phyloP scores from a whole-genome alignment of 2,888 invertebrate genomes.

The Pteria penguin region DNA sequence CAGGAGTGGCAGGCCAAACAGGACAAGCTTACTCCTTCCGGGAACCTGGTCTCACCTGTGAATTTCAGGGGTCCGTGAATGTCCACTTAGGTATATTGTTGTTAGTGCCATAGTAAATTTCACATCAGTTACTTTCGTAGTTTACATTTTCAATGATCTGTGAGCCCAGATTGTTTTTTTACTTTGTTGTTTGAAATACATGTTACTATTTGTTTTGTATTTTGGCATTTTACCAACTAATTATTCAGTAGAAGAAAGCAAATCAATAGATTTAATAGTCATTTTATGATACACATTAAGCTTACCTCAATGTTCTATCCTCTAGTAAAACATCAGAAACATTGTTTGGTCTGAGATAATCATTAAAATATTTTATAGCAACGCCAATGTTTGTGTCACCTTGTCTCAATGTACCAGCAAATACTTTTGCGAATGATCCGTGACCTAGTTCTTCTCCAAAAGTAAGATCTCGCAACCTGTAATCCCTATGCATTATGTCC shows the following conservation, averaged over 20 bases:
- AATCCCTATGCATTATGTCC: constrained; percentile 66
- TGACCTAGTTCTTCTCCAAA: constrained; percentile 56
- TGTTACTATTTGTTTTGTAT: too few relatives aligned
- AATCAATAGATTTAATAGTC: too few relatives aligned
- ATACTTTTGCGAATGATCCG: constrained; percentile 70
- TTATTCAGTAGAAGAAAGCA: too few relatives aligned
- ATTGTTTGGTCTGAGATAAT: constrained; percentile 44
- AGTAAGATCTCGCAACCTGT: constrained; percentile 51
- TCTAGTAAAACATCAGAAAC: constrained; percentile 67
- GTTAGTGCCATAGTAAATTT: too few relatives aligned
- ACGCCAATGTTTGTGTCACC: constrained; percentile 40
- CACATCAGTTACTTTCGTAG: too few relatives aligned
- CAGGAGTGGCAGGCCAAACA: too few relatives aligned
- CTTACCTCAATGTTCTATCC: constrained; percentile 67
- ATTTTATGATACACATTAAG: neutral
- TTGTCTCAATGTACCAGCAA: constrained; percentile 39
- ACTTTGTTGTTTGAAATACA: constrained; percentile 46
- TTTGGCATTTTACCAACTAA: too few relatives aligned
- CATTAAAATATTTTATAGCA: constrained; percentile 54
- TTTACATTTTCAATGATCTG: too few relatives aligned
- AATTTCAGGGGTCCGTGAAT: too few relatives aligned
- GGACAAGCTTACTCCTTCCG: too few relatives aligned
- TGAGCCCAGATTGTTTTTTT: constrained; percentile 63
- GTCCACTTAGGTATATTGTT: too few relatives aligned
- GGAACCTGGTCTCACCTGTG: too few relatives aligned